Conservation (phyloP, 2,888 invertebrate species). For the Netelia inedita region DNA sequence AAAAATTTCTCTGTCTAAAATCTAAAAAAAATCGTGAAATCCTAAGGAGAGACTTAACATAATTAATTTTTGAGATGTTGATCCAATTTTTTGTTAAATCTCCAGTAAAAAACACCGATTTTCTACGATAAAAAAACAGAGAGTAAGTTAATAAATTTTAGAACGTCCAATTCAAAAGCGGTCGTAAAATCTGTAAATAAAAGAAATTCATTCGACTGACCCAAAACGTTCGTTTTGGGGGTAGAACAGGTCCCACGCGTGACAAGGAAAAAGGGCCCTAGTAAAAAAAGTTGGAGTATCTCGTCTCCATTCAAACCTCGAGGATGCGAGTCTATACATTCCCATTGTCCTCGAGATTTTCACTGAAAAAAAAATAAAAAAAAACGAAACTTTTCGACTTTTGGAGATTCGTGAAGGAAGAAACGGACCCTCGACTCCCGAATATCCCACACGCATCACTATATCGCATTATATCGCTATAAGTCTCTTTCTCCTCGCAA, state of each 20-base stretch:
- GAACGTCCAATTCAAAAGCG: constrained; percentile 9
- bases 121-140: constrained; percentile 19
- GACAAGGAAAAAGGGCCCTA: constrained; percentile 52
- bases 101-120: background rate
- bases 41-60: no score
- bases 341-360: constrained; percentile 48
- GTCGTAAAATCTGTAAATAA: background rate
- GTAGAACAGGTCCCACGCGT: constrained; percentile 57
- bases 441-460: constrained; percentile 47
- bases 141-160: constrained; percentile 21
- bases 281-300: constrained; percentile 55
- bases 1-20: no score
- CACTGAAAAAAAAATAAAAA: constrained; percentile 54
- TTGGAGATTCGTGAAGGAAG: constrained; percentile 42
- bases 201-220: constrained; percentile 21
- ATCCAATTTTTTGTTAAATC: no score
- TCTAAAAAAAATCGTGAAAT: no score
- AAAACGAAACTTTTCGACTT: constrained; percentile 56
- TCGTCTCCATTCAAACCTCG: constrained; percentile 29
- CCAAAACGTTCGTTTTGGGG: constrained; percentile 47
- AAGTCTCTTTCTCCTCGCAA: constrained; percentile 16
- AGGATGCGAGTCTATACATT: constrained; percentile 45
- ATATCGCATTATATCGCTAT: constrained; percentile 43
- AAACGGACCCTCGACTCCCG: constrained; percentile 43
- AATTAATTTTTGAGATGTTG: no score